Conservation (phyloP, 2,797 vertebrate genomes). For the Pangasius mekongensis region DNA sequence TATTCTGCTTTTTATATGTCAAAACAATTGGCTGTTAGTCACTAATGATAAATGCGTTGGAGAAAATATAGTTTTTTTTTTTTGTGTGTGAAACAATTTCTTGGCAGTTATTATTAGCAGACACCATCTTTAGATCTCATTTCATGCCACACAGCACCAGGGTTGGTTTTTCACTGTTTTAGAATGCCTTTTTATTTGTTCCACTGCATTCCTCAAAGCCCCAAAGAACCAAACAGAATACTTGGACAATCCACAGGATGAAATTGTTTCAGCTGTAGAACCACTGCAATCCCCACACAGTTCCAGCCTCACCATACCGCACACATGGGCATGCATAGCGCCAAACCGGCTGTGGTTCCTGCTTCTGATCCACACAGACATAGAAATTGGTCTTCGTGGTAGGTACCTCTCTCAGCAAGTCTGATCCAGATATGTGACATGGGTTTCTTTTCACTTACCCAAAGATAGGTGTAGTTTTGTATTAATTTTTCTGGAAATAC, state of each 20-base stretch:
- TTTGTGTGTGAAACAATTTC: slow-evolving; percentile 1
- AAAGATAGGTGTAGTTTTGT: not conserved
- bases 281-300: slow-evolving; percentile 16
- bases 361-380: slow-evolving; percentile 26
- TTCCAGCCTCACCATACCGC: slow-evolving; percentile 19
- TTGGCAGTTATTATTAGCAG: slow-evolving; percentile 37
- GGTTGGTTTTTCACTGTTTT: slow-evolving; percentile 40
- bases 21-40: not conserved
- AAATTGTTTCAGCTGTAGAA: slow-evolving; percentile 39
- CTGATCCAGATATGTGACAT: not conserved
- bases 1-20: not conserved
- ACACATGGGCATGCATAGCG: slow-evolving; percentile 16
- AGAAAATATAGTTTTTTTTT: not conserved
- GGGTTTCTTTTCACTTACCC: not conserved
- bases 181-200: slow-evolving; percentile 41
- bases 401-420: not conserved
- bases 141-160: slow-evolving; percentile 25
- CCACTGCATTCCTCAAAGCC: slow-evolving; percentile 19
- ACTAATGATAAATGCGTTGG: slow-evolving; percentile 14
- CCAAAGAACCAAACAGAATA: slow-evolving; percentile 26
- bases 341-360: slow-evolving; percentile 34
- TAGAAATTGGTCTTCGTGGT: slow-evolving; percentile 21
- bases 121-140: slow-evolving; percentile 34
- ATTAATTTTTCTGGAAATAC: not conserved
- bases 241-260: slow-evolving; percentile 32